Evolutionary conservation across 2,888 invertebrate genomes (phyloP), one percentile per base, ranked within the genome.

Genomic region (Andrena flavipes): DNA sequence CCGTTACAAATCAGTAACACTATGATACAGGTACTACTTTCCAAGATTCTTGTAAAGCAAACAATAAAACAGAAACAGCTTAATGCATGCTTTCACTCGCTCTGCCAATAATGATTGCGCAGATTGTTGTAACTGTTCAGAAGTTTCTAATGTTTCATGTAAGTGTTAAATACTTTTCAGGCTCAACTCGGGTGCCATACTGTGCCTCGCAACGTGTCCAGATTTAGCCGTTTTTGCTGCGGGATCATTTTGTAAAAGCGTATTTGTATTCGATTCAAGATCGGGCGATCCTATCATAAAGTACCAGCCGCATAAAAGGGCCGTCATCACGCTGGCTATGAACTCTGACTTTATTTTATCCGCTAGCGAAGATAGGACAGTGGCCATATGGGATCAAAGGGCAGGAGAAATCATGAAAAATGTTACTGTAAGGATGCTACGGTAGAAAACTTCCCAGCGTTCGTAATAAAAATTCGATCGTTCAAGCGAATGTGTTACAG

Each of bases 281-380:
- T 92, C 91, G 42, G 95, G 95, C 48, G 72, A 83, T n/a, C 94
- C 94, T 0, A 93, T 95, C 20, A 92, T 91, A 49, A 91, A 90
- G 2, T 96, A 95, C 88, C 94, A 94, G 87, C 93, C 95, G 4
- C 96, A 96, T 88, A 94, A 92, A 87, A 94, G 95, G 5, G 95
- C 96, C 26, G 95, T 96, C 1, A 92, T 96, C 83, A 94, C 88
- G 30, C 76, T 94, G 23, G 90, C 89, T 26, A 92, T 93, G 92
- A 91, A 88, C 80, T 89, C 92, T n/a, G 93, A 95, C 83, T 94
- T 95, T 90, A 93, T 96, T 79, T 94, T 95, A 51, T 95, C 96
- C 26, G 94, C 95, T 1, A 96, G 96, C 85, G 96, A 96, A 87
- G 96, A 96, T 84, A 95, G 94, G 91, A 95, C 95, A 3, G 93